A percentile compares a stretch with the other conserved stretches of the same genome.
phyloP scores from a whole-genome alignment of 2,888 invertebrate species.

The Torymus tubicola region DNA sequence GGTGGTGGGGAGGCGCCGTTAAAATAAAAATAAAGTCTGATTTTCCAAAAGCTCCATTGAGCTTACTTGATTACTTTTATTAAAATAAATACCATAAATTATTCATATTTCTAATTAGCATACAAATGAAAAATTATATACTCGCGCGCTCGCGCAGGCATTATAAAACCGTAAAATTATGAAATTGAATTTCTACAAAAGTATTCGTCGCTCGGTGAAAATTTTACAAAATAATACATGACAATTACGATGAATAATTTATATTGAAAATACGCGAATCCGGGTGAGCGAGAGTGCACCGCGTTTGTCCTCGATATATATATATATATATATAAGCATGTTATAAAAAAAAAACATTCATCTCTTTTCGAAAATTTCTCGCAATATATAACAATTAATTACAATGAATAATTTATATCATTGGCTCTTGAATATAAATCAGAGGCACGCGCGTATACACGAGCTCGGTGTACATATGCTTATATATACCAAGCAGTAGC shows the following conservation, averaged over 20 bases:
- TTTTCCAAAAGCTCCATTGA: conserved; percentile 36
- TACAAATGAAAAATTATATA: conserved; percentile 37
- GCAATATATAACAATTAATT: conserved; percentile 27
- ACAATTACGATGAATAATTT: conserved; percentile 49
- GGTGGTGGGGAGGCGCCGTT: background rate
- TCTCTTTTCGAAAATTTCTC: conserved; percentile 39
- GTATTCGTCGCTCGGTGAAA: conserved; percentile 2
- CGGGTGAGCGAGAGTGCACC: no score
- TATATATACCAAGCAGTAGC: background rate
- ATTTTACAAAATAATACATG: conserved; percentile 46
- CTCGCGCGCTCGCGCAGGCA: background rate
- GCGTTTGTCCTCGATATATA: background rate
- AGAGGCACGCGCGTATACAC: background rate
- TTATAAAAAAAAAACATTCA: background rate
- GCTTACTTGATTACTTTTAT: conserved; percentile 47
- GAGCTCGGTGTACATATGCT: background rate
- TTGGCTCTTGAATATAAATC: conserved; percentile 26
- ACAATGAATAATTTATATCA: conserved; percentile 43
- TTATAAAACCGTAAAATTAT: conserved; percentile 31
- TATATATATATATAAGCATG: background rate
- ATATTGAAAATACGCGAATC: conserved; percentile 14
- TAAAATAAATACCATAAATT: conserved; percentile 47
- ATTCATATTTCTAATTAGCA: conserved; percentile 44
- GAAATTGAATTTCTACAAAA: conserved; percentile 29
- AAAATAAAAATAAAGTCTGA: conserved; percentile 40